Base-by-base conservation (phyloP, 2,888 invertebrate genomes). In the Caradrina clavipalpis region DNA sequence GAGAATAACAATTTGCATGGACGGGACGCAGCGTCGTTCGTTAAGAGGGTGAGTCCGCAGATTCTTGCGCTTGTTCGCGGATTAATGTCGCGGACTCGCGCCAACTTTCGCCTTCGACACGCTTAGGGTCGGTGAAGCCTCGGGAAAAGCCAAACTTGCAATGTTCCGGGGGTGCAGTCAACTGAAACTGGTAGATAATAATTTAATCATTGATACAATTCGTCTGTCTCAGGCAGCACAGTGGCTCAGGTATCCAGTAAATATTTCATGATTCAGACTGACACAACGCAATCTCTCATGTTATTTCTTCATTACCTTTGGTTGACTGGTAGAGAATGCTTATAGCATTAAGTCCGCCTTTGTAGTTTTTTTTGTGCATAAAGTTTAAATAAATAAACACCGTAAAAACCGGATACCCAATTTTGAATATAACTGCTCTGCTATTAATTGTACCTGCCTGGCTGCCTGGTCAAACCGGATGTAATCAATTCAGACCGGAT, bases 41-140 rank as follows among this genome's bases (percentile, higher is more conserved):
- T 76, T 75, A 82, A 59, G 68, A 79, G 76, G 79, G 78, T 82
- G 85, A 84, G 80, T 80, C 75, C 76, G 80, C 86, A 84, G 82
- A 84, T 87, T 78, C 80, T 81, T 71, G 78, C 73, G 72, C 74
- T 83, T 80, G 66, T 73, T 76, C 69, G 51, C 60, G 74, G 80
- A 69, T 77, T 70, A 82, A 81, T 78, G 78, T 73, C 80, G 69
- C 53, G 62, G 73, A 77, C 76, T 66, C 42, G 57, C 57, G 67
- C 68, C 78, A 68, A 80, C 81, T 84, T 75, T 85, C 66, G 72
- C 62, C 70, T 69, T 65, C 68, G 63, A 22, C 31, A n/a, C 45
- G 15, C 10, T 17, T 56, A 78, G 77, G 81, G 81, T 56, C 76
- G 80, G 4, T 49, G 54, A n/a, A 54, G 17, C 11, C 19, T 22